These are phyloP conservation scores for Vespertilio murinus DNA, from an alignment of 2,797 vertebrate genomes.

Conservation along the genomic window DNA sequence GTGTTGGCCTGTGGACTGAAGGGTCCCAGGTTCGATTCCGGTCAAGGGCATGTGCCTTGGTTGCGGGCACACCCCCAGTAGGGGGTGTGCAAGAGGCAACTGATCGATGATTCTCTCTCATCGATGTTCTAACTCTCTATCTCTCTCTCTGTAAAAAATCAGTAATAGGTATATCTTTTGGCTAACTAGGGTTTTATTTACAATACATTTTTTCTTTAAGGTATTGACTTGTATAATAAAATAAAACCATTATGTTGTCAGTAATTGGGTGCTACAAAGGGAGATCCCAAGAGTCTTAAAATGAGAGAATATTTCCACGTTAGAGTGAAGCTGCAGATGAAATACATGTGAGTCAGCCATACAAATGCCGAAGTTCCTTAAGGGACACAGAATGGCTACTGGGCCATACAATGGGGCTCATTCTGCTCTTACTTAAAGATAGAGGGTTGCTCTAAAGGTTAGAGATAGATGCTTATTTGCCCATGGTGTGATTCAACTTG, in stretches of 20 bases:
- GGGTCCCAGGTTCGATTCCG: too few species aligned
- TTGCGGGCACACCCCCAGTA: too few species aligned
- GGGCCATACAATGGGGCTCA: not conserved
- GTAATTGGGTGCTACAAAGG: not conserved
- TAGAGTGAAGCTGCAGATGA: not conserved
- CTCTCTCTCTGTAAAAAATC: too few species aligned
- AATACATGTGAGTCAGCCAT: not conserved
- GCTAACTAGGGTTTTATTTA: constrained; percentile 24
- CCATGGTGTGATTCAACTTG: not conserved
- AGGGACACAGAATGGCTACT: not conserved
- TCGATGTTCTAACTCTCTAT: too few species aligned
- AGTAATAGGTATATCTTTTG: too few species aligned
- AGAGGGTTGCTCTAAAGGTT: not conserved
- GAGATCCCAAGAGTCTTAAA: not conserved
- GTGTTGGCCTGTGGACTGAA: too few species aligned
- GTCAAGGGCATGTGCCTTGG: too few species aligned
- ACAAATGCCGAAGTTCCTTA: not conserved
- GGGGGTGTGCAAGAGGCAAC: too few species aligned
- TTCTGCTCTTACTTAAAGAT: constrained; percentile 24
- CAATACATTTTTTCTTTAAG: not conserved
- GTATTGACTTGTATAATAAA: constrained; percentile 37
- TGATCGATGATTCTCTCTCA: too few species aligned
- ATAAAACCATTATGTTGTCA: not conserved
- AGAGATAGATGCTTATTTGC: not conserved
- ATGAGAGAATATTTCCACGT: not conserved